Conservation (phyloP, 2,797 vertebrate genomes). For the Morelia viridis region DNA sequence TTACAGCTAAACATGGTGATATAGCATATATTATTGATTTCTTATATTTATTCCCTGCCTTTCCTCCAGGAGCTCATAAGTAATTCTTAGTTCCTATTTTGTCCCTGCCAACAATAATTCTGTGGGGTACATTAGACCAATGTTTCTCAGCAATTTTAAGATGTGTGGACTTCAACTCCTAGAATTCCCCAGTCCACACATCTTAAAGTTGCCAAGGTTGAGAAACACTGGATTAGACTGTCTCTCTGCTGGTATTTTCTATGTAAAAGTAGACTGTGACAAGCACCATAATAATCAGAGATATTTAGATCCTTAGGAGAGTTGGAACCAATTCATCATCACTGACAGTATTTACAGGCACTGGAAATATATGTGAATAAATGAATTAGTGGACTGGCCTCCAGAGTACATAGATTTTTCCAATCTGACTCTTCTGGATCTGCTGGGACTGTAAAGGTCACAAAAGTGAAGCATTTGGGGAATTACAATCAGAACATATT, state of each 20-base stretch:
- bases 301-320: not conserved
- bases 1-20: not conserved
- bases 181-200: not conserved
- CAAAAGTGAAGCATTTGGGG: not conserved
- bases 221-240: not conserved
- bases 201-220: not conserved
- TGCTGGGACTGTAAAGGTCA: not conserved
- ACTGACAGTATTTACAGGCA: not conserved
- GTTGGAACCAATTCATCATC: not conserved
- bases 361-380: not conserved
- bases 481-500: not conserved
- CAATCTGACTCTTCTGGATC: not conserved
- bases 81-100: not conserved
- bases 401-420: not conserved
- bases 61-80: not conserved
- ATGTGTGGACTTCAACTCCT: not conserved
- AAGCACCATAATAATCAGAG: not conserved
- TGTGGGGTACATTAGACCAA: not conserved
- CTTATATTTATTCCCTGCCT: not conserved
- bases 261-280: not conserved
- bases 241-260: not conserved
- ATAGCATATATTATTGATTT: not conserved
- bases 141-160: not conserved
- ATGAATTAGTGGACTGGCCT: not conserved
- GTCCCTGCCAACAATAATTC: not conserved